Evolutionary conservation across 2,888 invertebrate genomes (phyloP), one percentile per base, ranked within the genome.

Genomic region (Zhuqinia jingwanae): DNA sequence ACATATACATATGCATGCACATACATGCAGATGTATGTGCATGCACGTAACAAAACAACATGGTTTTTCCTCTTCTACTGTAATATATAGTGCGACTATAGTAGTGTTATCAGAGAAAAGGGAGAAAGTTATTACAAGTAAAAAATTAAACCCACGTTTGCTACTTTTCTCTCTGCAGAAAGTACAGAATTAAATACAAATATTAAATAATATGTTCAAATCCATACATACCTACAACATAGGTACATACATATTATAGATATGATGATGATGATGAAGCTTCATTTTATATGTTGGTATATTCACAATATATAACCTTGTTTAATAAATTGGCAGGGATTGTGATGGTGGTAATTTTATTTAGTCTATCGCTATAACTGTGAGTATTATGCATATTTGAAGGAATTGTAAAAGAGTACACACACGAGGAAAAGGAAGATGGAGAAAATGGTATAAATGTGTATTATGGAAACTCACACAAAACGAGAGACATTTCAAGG

Each of bases 121-220:
- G 45, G 68, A 42, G 42, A 68, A 68, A 68, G 68, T 68, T 68
- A 45, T 8, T 36, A 8, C 36, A 36, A 36, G 8, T 36, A 36
- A 8, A 47, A 68, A 45, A 47, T n/a, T 68, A 68, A 68, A 68
- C 45, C 68, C 68, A 45, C 22, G 42, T 47, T 68, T 45, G 68
- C 68, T 68, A 68, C 45, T 45, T 45, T 20, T 68, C 42, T 42
- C 20, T 68, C 22, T 68, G 45, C 42, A 20, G 8, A 3, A 68
- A 68, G 45, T 68, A 30, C 68, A 15, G 47, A 68, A 68, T 68
- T 68, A 68, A 68, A 68, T 68, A 45, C 68, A 68, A 68, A 68
- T 68, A 68, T 68, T 68, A 68, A 17, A 45, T n/a, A n/a, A n/a
- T n/a, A 68, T 68, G 47, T 42, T 68, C 36, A n/a, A n/a, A n/a